Base-by-base conservation (phyloP, 1,140 invertebrate species). In the Thaumatotibia leucotreta region DNA sequence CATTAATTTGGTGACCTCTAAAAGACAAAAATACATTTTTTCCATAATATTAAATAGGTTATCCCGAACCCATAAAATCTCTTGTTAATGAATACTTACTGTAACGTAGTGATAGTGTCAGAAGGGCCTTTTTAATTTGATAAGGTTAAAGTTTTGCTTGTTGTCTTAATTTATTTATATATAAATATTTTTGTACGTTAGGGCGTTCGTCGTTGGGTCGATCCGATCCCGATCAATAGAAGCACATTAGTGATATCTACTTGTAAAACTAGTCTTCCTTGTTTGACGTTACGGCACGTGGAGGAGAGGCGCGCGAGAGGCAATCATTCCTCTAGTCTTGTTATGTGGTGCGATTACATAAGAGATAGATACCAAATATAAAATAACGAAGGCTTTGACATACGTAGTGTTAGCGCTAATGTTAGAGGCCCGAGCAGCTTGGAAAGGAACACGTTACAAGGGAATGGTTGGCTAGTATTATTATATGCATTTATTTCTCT, bases 281-380 rank as follows among this genome's bases (percentile, higher is more conserved):
- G 80, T 83, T 79, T 79, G 52, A 20, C 39, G 50, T 23, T 52
- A 33, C 27, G 63, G 29, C 31, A 52, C 49, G 63, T 70, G 67
- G 71, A 71, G 73, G 74, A 67, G 74, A 64, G 73, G 66, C 52
- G 67, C 62, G 61, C 61, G 67, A 87, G 86, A 88, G 86, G 88
- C 88, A 87, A 88, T 86, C 85, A 88, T 83, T 86, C 88, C 88
- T 91, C 88, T 91, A 91, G 88, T 91, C 88, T 87, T 86, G 84
- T 84, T 87, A 82, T 83, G 86, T 91, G 86, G 88, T 91, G 88
- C 88, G 88, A 77, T 83, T 84, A 88, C 82, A 80, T 76, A 76
- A 87, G 52, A 58, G 52, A 58, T 58, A 58, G 52, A 91, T 90
- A 91, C 88, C 88, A 91, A 91, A 91, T 89, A 91, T 89, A 84